Evolutionary conservation across 1,140 invertebrate genomes (phyloP), one percentile per base, ranked within the genome.

Genomic region (Hermetia illucens): DNA sequence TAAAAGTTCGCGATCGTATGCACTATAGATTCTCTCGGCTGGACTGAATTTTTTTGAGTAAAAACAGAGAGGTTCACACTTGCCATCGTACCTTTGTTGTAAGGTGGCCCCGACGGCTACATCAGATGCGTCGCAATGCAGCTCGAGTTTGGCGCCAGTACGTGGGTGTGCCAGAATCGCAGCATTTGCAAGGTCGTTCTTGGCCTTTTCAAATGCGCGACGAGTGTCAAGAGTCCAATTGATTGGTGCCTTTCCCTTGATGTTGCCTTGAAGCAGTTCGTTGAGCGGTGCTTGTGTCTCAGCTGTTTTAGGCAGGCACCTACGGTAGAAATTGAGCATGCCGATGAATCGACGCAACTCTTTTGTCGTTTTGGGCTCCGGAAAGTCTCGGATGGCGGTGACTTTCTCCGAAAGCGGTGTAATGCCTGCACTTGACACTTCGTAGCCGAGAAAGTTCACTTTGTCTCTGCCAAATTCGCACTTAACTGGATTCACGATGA

Each of bases 291-390:
- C 34, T 38, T 53, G 50, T 3, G 21, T 15, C 3, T 48, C 21
- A 6, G 52, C 44, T 5, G 51, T 48, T n/a, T 51, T 33, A 0
- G 46, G 48, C 1, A 60, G 32, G 32, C 44, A 58, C 6, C 44
- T 33, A 10, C 49, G 36, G 41, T 63, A 63, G 44, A 55, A 63
- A 30, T 63, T 62, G 0, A 62, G 24, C 46, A 62, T 55, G 0
- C 57, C 65, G 5, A 67, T 31, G 40, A 67, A 69, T 5, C 51
- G 37, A 12, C 58, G 38, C 12, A 60, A 39, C 22, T 51, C 38
- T 18, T 47, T 41, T n/a, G 58, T 35, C 5, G 39, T 51, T 15
- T 41, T 38, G 5, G 62, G 56, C 38, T 40, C 38, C 5, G 33
- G 20, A 8, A 16, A 8, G 5, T 10, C 5, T 9, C n/a, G 8